phyloP scores from a whole-genome alignment of 2,797 vertebrate genomes.

The Salarias fasciatus region DNA sequence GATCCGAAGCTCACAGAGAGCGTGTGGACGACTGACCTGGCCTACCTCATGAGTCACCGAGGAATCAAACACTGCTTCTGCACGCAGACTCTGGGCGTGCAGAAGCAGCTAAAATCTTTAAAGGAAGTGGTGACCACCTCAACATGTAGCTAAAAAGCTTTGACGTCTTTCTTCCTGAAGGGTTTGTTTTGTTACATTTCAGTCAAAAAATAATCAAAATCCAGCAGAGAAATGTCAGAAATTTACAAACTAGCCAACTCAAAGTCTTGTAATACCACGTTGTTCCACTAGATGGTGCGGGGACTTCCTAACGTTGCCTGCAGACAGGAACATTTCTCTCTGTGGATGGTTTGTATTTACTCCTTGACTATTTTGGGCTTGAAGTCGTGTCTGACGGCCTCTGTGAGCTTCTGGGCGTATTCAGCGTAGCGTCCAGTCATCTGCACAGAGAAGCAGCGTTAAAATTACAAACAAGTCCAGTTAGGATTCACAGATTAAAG shows the following conservation, averaged over 20 bases:
- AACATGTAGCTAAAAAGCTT: no score
- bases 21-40: constrained; percentile 98
- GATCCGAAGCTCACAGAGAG: constrained; percentile 93
- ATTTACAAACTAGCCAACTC: no score
- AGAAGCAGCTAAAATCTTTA: constrained; percentile 97
- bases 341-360: constrained; percentile 54
- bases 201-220: no score
- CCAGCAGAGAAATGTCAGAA: no score
- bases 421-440: constrained; percentile 95
- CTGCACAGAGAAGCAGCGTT: constrained; percentile 77
- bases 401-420: constrained; percentile 88
- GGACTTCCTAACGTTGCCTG: no score
- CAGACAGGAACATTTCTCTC: no score
- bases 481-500: background rate
- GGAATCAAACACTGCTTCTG: constrained; percentile 93
- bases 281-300: no score
- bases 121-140: no score
- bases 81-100: constrained; percentile 96
- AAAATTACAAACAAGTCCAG: background rate
- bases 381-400: constrained; percentile 84
- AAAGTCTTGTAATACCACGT: no score
- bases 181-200: no score
- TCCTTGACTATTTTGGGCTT: constrained; percentile 88
- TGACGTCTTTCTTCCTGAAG: no score
- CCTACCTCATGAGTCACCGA: constrained; percentile 95